These are phyloP conservation scores for Xenotilapia caudafasciata DNA, from an alignment of 2,113 vertebrate species.

Conservation along the genomic window DNA sequence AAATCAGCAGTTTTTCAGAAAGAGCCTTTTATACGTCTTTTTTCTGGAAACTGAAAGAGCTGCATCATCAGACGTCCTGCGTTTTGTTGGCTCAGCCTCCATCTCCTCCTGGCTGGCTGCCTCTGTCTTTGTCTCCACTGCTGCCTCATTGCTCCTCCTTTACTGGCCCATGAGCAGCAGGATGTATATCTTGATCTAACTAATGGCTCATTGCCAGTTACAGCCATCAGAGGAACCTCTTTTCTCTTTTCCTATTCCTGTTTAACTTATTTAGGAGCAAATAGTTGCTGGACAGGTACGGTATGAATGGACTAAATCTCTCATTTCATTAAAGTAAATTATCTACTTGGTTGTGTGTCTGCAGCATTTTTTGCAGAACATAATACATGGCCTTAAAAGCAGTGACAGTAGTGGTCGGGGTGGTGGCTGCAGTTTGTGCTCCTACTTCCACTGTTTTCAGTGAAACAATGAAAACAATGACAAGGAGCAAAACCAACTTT, in stretches of 20 bases:
- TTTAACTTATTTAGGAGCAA: not conserved
- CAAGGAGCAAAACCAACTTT: not conserved
- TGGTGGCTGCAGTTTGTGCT: not conserved
- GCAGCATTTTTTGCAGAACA: not conserved
- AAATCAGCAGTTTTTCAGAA: not conserved
- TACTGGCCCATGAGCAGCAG: not conserved
- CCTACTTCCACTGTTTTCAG: not conserved
- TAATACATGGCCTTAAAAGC: not conserved
- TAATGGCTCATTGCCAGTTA: slow-evolving; percentile 9
- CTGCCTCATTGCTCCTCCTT: not conserved
- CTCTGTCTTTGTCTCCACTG: not conserved
- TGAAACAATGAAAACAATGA: not conserved
- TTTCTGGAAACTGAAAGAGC: not conserved
- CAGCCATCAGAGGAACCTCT: not conserved
- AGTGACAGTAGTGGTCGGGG: too few relatives aligned
- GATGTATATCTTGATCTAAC: not conserved
- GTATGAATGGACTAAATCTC: not conserved
- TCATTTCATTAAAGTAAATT: not conserved
- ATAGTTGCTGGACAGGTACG: not conserved
- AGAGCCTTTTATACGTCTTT: not conserved
- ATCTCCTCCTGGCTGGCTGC: not conserved
- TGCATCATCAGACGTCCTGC: slow-evolving; percentile 8
- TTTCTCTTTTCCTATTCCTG: not conserved
- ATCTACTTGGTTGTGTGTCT: not conserved
- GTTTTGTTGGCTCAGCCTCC: not conserved